Conservation (phyloP, 2,888 invertebrate genomes). For the Ochropacha duplaris region DNA sequence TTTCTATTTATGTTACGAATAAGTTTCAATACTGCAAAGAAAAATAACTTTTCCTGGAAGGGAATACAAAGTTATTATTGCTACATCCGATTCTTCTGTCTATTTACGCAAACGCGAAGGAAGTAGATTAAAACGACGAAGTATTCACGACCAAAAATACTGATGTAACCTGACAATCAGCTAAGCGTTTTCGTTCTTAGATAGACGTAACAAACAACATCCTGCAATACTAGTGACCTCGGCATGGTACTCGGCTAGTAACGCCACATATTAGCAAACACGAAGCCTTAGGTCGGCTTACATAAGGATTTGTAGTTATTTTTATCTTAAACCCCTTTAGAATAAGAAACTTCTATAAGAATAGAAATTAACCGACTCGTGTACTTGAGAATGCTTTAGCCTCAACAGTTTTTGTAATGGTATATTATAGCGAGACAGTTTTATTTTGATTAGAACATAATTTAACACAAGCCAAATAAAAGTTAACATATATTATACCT, state of each 20-base stretch:
- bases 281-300: conserved; percentile 48
- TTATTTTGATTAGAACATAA: too few species aligned
- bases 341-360: not conserved
- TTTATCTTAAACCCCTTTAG: conserved; percentile 19
- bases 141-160: conserved; percentile 1
- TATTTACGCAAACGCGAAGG: not conserved
- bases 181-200: conserved; percentile 13
- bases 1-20: too few species aligned
- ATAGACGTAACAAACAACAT: conserved; percentile 34
- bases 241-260: conserved; percentile 23
- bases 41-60: too few species aligned
- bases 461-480: too few species aligned
- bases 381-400: not conserved
- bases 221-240: conserved; percentile 34
- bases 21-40: too few species aligned
- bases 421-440: not conserved
- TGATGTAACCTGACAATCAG: conserved; percentile 20
- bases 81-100: not conserved
- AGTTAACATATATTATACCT: too few species aligned
- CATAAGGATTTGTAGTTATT: conserved; percentile 27
- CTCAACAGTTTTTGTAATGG: not conserved
- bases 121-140: not conserved
- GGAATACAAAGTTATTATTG: too few species aligned
- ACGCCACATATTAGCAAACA: conserved; percentile 6
- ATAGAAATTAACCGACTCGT: not conserved